Base-by-base conservation (phyloP, 1,140 invertebrate genomes). In the Andricus grossulariae region DNA sequence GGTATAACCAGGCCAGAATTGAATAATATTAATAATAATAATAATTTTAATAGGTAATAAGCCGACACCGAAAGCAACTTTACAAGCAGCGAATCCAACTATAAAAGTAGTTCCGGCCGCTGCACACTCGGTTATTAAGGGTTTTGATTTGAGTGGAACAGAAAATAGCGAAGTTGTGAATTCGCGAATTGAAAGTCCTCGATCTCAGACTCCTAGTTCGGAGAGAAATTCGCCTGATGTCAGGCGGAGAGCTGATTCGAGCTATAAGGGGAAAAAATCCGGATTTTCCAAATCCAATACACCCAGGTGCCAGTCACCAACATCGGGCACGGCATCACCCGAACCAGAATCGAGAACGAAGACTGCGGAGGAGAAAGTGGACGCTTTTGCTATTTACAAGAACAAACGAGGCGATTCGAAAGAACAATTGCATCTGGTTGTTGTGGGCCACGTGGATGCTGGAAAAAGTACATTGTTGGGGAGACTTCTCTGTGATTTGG, bases 401-500 rank as follows among this genome's bases (percentile, higher is more conserved):
- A 95, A 94, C 85, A 95, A 97, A 88, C 93, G 96, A 79, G 94
- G 93, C 1, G 91, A 92, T 18, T 93, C 93, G 15, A 99, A 99
- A 85, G 95, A 96, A 71, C 95, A 97, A 83, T 92, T 99, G 57
- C 98, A 99, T 89, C 94, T 99, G 89, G 97, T 99, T 81, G 97
- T 99, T 1, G 97, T 99, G 85, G 99, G 99, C 57, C 99, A 99
- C 93, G 99, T 99, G 6, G 99, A 99, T 93, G 98, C 98, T 78
- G 99, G 99, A 0, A 99, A 99, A 92, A 99, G 97, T 86, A 99
- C 99, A 0, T 88, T 99, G 18, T 98, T 99, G 95, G 99, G 99
- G 0, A 96, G 99, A 88, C 89, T 99, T 15, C 91, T 99, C 0
- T 99, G 95, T 87, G 94, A 96, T 81, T 90, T 99, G 19, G 98